Conservation (phyloP, 2,113 vertebrate genomes). For the Syrrhaptes paradoxus region DNA sequence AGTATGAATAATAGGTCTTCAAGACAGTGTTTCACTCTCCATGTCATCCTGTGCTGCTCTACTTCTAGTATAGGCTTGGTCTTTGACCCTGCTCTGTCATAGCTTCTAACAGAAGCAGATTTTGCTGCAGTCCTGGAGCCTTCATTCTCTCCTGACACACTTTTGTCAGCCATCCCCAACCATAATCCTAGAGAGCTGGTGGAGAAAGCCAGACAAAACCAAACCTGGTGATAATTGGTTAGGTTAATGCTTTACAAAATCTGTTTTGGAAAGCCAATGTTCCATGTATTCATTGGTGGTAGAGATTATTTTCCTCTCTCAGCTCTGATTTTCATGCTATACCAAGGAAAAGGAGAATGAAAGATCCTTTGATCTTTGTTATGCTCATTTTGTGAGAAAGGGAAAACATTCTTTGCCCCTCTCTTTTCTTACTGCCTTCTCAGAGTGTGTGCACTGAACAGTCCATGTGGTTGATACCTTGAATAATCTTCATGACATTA, state of each 20-base stretch:
- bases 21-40: neutral
- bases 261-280: fast-evolving
- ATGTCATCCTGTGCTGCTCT: neutral
- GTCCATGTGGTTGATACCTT: neutral
- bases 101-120: neutral
- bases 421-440: neutral
- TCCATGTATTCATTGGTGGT: fast-evolving
- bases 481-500: neutral
- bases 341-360: neutral
- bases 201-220: neutral
- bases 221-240: neutral
- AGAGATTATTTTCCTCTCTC: neutral
- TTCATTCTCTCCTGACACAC: neutral
- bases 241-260: neutral
- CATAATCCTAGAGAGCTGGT: neutral
- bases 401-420: neutral
- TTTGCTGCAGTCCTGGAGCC: neutral
- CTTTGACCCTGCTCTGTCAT: neutral
- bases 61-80: neutral
- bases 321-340: neutral
- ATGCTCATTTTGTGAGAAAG: neutral
- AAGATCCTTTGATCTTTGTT: neutral
- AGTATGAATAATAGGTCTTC: neutral
- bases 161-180: neutral
- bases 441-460: fast-evolving